These are phyloP conservation scores for Pardosa pseudoannulata DNA, from an alignment of 2,888 invertebrate genomes.

Conservation along the genomic window DNA sequence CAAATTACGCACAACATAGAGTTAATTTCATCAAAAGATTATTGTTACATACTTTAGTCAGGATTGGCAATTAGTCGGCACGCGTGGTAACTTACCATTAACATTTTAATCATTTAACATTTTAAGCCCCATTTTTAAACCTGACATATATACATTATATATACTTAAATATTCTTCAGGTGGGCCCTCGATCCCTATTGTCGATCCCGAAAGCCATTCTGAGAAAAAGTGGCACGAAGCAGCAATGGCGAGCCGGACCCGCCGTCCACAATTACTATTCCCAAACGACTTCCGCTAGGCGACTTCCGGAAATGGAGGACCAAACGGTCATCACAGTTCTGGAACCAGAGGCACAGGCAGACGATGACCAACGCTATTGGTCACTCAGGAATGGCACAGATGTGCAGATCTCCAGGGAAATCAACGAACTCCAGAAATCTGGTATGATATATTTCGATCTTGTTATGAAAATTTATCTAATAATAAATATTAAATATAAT, in stretches of 20 bases:
- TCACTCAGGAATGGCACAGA: background rate
- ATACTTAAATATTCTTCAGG: too few species aligned
- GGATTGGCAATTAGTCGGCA: too few species aligned
- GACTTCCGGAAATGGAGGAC: slow-evolving; percentile 44
- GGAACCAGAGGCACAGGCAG: slow-evolving; percentile 39
- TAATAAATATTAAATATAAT: too few species aligned
- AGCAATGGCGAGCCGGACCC: slow-evolving; percentile 17
- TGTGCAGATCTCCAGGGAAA: background rate
- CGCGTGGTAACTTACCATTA: too few species aligned
- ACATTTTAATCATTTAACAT: too few species aligned
- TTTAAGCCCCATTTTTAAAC: too few species aligned
- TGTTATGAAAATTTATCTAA: too few species aligned
- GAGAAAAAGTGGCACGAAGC: slow-evolving; percentile 8
- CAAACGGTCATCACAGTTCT: slow-evolving; percentile 55
- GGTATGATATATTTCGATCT: background rate
- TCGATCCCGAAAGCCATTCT: slow-evolving; percentile 62
- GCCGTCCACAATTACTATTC: background rate
- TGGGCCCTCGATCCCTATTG: slow-evolving; percentile 31
- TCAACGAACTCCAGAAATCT: background rate
- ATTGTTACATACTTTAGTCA: too few species aligned
- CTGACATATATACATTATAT: too few species aligned
- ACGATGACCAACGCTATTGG: slow-evolving; percentile 26
- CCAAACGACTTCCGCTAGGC: background rate
- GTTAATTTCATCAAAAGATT: too few species aligned
- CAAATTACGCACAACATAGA: too few species aligned